phyloP scores from a whole-genome alignment of 2,113 vertebrate genomes.

The Haemorhous mexicanus region DNA sequence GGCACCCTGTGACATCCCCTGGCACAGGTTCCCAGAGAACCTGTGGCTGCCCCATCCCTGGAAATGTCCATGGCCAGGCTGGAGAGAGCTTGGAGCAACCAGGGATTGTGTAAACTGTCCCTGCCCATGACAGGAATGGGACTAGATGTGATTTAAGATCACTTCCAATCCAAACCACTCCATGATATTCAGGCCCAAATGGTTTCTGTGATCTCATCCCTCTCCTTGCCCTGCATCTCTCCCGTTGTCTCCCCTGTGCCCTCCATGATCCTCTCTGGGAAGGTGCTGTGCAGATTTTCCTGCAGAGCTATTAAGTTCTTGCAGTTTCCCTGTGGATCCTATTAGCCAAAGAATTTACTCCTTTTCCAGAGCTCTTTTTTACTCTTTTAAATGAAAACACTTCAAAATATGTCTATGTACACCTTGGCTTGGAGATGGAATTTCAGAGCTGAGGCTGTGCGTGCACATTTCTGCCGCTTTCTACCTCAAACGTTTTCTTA shows the following conservation, averaged over 20 bases:
- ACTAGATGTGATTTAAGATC: background rate
- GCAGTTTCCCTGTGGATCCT: conserved; percentile 55
- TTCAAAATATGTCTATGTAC: background rate
- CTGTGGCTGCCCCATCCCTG: background rate
- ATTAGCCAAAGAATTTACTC: conserved; percentile 49
- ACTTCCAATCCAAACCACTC: background rate
- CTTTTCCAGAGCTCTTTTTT: conserved; percentile 21
- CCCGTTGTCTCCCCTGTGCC: background rate
- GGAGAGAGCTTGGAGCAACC: background rate
- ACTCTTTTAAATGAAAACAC: conserved; percentile 35
- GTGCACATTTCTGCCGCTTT: background rate
- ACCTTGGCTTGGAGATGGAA: background rate
- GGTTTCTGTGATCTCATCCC: background rate
- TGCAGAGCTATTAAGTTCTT: conserved; percentile 9
- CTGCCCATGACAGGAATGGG: background rate
- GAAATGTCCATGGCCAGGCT: background rate
- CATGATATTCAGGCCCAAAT: background rate
- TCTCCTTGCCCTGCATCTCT: background rate
- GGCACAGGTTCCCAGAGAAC: background rate
- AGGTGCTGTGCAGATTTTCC: background rate
- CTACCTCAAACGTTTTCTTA: background rate
- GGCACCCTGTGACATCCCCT: background rate
- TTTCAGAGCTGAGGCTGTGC: background rate
- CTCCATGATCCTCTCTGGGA: accelerated
- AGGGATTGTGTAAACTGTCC: background rate